Conservation (phyloP, 53 echinoderm and acorn worm species). For the Arbacia lixula region DNA sequence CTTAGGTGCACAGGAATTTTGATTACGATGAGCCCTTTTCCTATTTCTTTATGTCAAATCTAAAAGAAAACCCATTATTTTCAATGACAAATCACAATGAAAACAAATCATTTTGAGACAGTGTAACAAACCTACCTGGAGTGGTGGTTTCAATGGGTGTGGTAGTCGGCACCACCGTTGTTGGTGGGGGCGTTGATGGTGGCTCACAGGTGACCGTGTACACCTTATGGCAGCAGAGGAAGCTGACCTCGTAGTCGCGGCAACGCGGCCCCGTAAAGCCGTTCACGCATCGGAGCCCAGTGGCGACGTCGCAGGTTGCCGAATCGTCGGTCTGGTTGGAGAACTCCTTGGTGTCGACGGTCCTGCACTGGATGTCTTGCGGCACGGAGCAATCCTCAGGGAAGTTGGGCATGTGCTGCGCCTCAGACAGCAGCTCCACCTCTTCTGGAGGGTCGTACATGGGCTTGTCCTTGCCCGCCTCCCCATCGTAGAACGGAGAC, state of each 20-base stretch:
- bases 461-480: not conserved
- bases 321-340: conserved; percentile 29
- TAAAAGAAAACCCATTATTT: too few relatives aligned
- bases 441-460: not conserved
- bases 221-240: not conserved
- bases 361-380: conserved; percentile 31
- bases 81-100: too few relatives aligned
- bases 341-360: conserved; percentile 40
- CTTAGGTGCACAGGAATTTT: too few relatives aligned
- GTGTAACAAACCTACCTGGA: not conserved
- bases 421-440: conserved; percentile 21
- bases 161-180: not conserved
- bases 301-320: conserved; percentile 18
- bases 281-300: conserved; percentile 21
- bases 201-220: conserved; percentile 28
- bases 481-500: conserved; percentile 20
- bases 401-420: conserved; percentile 17
- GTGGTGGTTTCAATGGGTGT: conserved; percentile 5
- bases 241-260: conserved; percentile 37
- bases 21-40: too few relatives aligned
- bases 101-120: too few relatives aligned
- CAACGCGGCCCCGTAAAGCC: not conserved
- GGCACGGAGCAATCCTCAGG: not conserved
- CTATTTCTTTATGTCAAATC: too few relatives aligned
- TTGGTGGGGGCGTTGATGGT: conserved; percentile 4